Conservation (phyloP, 2,888 invertebrate genomes). For the Ophraella communa region DNA sequence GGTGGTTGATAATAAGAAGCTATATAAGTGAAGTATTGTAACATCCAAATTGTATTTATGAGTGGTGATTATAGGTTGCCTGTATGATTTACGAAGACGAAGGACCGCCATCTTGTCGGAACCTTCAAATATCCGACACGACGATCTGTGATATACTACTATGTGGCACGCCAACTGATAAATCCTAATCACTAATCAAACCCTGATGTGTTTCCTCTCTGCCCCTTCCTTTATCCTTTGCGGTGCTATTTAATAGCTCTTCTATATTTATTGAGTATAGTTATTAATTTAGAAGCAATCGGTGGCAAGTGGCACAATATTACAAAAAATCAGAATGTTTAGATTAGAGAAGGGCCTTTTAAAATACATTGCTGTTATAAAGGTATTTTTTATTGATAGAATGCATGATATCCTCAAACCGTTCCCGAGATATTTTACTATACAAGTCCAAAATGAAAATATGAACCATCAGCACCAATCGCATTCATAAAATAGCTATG, state of each 20-base stretch:
- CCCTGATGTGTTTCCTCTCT: slow-evolving; percentile 15
- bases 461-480: slow-evolving; percentile 4
- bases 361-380: background rate
- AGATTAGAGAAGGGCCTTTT: background rate
- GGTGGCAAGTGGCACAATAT: background rate
- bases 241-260: slow-evolving; percentile 30
- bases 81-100: slow-evolving; percentile 49
- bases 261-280: slow-evolving; percentile 33
- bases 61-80: slow-evolving; percentile 50
- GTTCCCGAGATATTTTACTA: background rate
- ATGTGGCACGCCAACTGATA: slow-evolving; percentile 51
- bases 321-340: no score
- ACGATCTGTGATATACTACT: slow-evolving; percentile 46
- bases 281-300: slow-evolving; percentile 17
- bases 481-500: slow-evolving; percentile 22
- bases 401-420: background rate
- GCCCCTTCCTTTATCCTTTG: slow-evolving; percentile 7
- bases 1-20: slow-evolving; percentile 38
- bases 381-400: background rate
- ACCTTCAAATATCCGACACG: slow-evolving; percentile 1
- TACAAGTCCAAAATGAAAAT: slow-evolving; percentile 6
- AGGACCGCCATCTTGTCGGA: slow-evolving; percentile 47
- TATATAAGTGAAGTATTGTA: background rate
- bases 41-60: slow-evolving; percentile 47
- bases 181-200: slow-evolving; percentile 49